phyloP scores from a whole-genome alignment of 1,140 invertebrate species.

The Ylistrum balloti region DNA sequence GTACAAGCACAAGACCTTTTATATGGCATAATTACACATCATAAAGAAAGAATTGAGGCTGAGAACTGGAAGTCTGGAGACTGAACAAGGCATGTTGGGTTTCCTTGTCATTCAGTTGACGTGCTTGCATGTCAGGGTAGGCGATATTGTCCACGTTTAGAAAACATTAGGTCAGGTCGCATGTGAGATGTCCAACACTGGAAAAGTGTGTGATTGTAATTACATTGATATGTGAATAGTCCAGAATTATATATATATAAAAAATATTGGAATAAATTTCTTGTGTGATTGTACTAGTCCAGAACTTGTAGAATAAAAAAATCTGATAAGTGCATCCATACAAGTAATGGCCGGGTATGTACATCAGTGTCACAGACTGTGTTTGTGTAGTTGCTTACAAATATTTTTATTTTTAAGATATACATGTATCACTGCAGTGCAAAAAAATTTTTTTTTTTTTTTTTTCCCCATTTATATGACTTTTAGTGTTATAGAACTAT shows the following conservation, averaged over 20 bases:
- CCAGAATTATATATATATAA: slow-evolving; percentile 11
- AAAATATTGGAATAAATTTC: neutral
- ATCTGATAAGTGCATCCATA: neutral
- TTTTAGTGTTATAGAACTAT: too few relatives aligned
- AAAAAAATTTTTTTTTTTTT: too few relatives aligned
- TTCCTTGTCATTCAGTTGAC: neutral
- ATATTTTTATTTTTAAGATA: too few relatives aligned
- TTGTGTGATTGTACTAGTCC: neutral
- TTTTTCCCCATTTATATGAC: too few relatives aligned
- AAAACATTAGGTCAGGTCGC: neutral
- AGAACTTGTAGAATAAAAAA: neutral
- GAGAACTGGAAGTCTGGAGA: neutral
- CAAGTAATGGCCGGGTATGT: neutral
- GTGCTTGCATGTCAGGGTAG: neutral
- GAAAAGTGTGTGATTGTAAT: neutral
- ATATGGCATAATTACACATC: neutral
- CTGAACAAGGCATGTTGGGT: neutral
- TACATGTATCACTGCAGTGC: too few relatives aligned
- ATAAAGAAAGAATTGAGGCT: neutral
- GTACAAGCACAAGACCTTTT: neutral
- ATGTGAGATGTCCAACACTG: slow-evolving; percentile 17
- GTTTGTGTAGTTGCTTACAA: too few relatives aligned
- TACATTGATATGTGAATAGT: neutral
- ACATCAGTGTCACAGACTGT: neutral
- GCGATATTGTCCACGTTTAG: neutral